These are phyloP conservation scores for Microchrysa polita DNA, from an alignment of 2,888 invertebrate genomes.

Conservation along the genomic window DNA sequence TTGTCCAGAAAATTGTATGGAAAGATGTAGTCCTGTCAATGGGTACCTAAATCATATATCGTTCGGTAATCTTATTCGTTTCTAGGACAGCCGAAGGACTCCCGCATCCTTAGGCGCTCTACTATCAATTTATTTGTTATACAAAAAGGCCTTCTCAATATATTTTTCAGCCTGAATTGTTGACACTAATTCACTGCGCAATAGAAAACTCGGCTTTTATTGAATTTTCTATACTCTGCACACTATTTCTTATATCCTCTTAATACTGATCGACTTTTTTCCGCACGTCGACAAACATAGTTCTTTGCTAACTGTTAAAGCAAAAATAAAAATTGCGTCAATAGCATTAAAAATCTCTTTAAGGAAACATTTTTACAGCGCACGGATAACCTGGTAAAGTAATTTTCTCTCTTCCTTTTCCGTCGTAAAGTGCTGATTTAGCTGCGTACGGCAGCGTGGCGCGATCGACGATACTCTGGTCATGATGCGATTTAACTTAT, in stretches of 20 bases:
- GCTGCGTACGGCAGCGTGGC: too few species aligned
- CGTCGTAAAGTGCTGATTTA: neutral
- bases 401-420: slow-evolving; percentile 37
- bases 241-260: neutral
- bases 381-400: slow-evolving; percentile 10
- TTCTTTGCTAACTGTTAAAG: too few species aligned
- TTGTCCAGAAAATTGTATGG: too few species aligned
- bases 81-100: too few species aligned
- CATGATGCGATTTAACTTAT: neutral
- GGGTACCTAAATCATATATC: too few species aligned
- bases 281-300: neutral
- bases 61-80: too few species aligned
- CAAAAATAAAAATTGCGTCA: slow-evolving; percentile 3
- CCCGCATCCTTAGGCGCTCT: too few species aligned
- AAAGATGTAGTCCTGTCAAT: too few species aligned
- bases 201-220: neutral
- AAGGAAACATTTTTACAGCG: slow-evolving; percentile 38
- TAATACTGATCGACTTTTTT: neutral
- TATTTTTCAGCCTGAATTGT: neutral
- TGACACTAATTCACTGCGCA: slow-evolving; percentile 22
- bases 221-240: too few species aligned
- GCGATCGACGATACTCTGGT: neutral
- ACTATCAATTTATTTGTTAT: too few species aligned
- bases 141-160: too few species aligned
- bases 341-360: slow-evolving; percentile 34